phyloP scores from a whole-genome alignment of 2,888 invertebrate genomes.

The Aphidius colemani region DNA sequence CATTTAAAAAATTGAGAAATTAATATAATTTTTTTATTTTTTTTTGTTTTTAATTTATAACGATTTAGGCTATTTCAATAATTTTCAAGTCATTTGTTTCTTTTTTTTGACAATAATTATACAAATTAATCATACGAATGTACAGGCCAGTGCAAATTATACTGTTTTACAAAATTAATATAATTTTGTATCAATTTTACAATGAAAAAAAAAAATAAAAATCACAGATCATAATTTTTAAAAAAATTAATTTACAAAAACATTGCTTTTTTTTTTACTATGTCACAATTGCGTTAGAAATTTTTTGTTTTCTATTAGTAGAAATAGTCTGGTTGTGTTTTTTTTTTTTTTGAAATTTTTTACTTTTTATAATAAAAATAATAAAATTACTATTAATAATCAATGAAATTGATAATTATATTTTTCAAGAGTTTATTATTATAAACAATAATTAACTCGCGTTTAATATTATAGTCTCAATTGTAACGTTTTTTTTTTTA shows the following conservation, averaged over 20 bases:
- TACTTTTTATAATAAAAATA: neutral
- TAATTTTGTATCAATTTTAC: slow-evolving; percentile 6
- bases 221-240: slow-evolving; percentile 16
- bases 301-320: neutral
- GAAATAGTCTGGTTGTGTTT: too few relatives aligned
- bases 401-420: neutral
- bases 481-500: slow-evolving; percentile 12
- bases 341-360: too few relatives aligned
- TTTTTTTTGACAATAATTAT: slow-evolving; percentile 1
- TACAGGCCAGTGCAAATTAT: slow-evolving; percentile 17
- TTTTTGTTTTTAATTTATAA: slow-evolving; percentile 6
- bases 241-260: neutral
- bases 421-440: slow-evolving; percentile 13
- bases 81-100: slow-evolving; percentile 4
- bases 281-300: too few relatives aligned
- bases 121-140: slow-evolving; percentile 7
- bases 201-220: slow-evolving; percentile 8
- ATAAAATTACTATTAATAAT: neutral
- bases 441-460: slow-evolving; percentile 13
- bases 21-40: neutral
- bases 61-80: slow-evolving; percentile 20
- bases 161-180: slow-evolving; percentile 9
- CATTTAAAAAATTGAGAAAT: slow-evolving; percentile 1
- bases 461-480: slow-evolving; percentile 15
- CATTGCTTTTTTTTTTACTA: too few relatives aligned